Conservation (phyloP, 2,113 vertebrate genomes). For the Microtus ochrogaster region DNA sequence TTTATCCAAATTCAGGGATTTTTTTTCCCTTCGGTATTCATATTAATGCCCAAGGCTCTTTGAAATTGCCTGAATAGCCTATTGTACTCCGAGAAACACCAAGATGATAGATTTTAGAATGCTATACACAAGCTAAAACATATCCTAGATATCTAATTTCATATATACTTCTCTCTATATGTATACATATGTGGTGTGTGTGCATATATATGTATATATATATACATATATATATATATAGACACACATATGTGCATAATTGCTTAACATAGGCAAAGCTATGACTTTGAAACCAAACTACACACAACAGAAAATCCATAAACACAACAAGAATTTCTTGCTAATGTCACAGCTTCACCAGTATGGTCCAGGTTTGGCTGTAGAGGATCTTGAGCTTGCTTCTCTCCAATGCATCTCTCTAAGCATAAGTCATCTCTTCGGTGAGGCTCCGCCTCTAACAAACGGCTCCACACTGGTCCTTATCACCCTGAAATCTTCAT, state of each 20-base stretch:
- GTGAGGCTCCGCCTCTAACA: constrained; percentile 32
- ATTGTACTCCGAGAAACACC: constrained; percentile 79
- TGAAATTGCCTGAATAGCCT: constrained; percentile 82
- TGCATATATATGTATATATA: not conserved
- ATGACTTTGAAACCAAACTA: constrained; percentile 62
- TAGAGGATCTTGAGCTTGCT: fast-evolving
- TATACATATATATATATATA: not conserved
- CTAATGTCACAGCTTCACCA: not conserved
- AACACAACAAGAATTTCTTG: not conserved
- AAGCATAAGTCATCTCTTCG: not conserved
- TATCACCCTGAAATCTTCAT: constrained; percentile 68
- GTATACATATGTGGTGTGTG: not conserved
- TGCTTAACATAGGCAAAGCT: constrained; percentile 66
- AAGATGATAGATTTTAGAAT: constrained; percentile 67
- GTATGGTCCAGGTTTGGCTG: not conserved
- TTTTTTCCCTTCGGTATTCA: constrained; percentile 37
- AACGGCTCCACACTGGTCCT: not conserved
- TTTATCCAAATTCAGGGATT: constrained; percentile 75
- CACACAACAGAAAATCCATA: not conserved
- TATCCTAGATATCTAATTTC: constrained; percentile 70
- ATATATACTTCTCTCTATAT: not conserved
- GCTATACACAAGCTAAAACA: constrained; percentile 78
- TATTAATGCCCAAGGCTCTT: constrained; percentile 71
- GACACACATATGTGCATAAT: not conserved
- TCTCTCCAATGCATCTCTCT: not conserved